Evolutionary conservation across 1,140 invertebrate species (phyloP), one percentile per base, ranked within the genome.

Genomic region (Nymphalis io): DNA sequence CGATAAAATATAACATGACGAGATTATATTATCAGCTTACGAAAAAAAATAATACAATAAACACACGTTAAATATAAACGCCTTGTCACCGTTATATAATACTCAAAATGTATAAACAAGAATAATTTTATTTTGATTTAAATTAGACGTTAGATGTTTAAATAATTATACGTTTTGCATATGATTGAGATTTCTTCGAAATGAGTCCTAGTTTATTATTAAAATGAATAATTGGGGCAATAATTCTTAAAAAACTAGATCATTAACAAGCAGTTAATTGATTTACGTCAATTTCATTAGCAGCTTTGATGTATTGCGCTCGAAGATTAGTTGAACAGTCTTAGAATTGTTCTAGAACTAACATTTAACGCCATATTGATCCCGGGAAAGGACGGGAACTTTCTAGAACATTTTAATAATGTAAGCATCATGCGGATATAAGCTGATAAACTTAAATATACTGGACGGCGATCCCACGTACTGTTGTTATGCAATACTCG

Each of bases 391-490:
- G 51, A 51, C 48, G 48, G 48, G 48, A 51, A 6, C 12, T 53
- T 44, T 44, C 40, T 53, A 12, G 11, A 53, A 53, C 20, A 12
- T 10, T 53, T 53, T 53, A 3, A 53, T 11, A 21, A 13, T 23
- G 20, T 21, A 21, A 21, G 10, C 10, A 53, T 53, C 18, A 12
- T 23, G 23, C 51, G 27, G 27, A 51, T 16, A 46, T 21, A 20
- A 51, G 18, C n/a, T 20, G 46, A 12, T 12, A 16, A 51, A 51
- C 40, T 46, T 57, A 42, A 66, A 66, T 21, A 46, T 46, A 66
- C 6, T 58, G 63, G 63, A 66, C 63, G 63, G 63, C 63, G 33
- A 21, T 27, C 16, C 53, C 53, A 33, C 63, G 20, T 63, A 38
- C 46, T 55, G 20, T 51, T 51, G 4, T 55, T 27, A 55, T 15